Evolutionary conservation across 2,888 invertebrate species (phyloP), one percentile per base, ranked within the genome.

Genomic region (Synergus itoensis): DNA sequence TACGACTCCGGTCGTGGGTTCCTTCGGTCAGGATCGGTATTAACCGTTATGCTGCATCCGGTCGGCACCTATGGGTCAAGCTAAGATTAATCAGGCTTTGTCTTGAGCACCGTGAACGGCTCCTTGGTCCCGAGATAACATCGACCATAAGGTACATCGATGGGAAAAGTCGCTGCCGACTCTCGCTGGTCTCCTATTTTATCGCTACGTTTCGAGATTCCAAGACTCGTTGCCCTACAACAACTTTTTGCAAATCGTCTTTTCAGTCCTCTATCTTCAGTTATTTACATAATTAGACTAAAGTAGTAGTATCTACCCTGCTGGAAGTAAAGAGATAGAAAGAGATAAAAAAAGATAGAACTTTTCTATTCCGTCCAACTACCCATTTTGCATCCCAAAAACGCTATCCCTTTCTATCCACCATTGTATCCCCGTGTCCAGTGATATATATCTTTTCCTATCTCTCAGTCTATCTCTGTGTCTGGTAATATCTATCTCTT

Each of bases 71-170:
- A 73, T 73, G 73, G 73, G 73, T 73, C 73, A 73, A 73, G 73
- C 36, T 73, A 73, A 73, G 73, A 73, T 80, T 79, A 77, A 83
- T 79, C 79, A 77, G 67, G 80, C 79, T 80, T 82, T 82, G 79
- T 79, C 77, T 64, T 76, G 57, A 64, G 28, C 69, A 63, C 65
- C 67, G 62, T 63, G 63, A 77, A 69, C 45, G 73, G 78, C 76
- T 80, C 80, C 78, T 80, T 78, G 80, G 78, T 77, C 60, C 62
- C 69, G 63, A 80, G 76, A 81, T 76, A 79, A 62, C 76, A 80
- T 78, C 81, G 77, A 64, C 75, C 75, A 73, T 73, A 73, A 73
- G 53, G 73, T 69, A 69, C 73, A 78, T 73, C 78, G 78, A 69
- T 63, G 78, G 78, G 78, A 69, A 78, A 48, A 45, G 60, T 45